These are phyloP conservation scores for Galbula dea DNA, from an alignment of 2,113 vertebrate species.

Conservation along the genomic window DNA sequence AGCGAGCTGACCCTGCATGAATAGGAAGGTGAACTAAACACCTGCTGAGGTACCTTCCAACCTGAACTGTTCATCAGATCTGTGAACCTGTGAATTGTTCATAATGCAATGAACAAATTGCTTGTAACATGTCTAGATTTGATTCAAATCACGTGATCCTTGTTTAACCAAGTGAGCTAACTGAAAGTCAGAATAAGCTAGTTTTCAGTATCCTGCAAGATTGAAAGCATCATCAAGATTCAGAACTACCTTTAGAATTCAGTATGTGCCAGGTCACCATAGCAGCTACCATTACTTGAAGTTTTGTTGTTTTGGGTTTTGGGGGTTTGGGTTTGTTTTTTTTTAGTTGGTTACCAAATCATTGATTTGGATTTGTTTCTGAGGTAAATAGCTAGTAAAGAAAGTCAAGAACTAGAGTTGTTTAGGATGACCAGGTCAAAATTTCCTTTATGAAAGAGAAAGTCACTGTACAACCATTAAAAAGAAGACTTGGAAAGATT, in stretches of 20 bases:
- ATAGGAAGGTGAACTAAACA: background rate
- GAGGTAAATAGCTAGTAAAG: background rate
- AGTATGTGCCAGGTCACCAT: background rate
- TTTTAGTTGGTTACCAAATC: background rate
- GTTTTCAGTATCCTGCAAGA: background rate
- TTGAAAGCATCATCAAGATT: fast-evolving
- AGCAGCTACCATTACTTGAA: background rate
- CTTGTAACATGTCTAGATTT: background rate
- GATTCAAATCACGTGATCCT: background rate
- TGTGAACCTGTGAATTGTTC: background rate
- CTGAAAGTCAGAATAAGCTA: background rate
- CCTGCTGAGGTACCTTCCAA: background rate
- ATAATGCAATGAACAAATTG: background rate
- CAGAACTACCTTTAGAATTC: background rate
- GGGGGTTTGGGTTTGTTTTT: too few relatives aligned
- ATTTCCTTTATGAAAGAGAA: background rate
- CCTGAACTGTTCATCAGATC: background rate
- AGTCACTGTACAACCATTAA: background rate
- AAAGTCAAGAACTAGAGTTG: background rate
- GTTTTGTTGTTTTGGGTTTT: background rate
- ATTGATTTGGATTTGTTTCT: background rate
- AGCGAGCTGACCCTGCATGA: background rate
- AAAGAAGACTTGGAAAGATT: background rate
- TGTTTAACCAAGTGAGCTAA: background rate
- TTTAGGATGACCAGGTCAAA: background rate